Evolutionary conservation across 2,797 vertebrate genomes (phyloP), one percentile per base, ranked within the genome.

Genomic region (Acanthornis magna): DNA sequence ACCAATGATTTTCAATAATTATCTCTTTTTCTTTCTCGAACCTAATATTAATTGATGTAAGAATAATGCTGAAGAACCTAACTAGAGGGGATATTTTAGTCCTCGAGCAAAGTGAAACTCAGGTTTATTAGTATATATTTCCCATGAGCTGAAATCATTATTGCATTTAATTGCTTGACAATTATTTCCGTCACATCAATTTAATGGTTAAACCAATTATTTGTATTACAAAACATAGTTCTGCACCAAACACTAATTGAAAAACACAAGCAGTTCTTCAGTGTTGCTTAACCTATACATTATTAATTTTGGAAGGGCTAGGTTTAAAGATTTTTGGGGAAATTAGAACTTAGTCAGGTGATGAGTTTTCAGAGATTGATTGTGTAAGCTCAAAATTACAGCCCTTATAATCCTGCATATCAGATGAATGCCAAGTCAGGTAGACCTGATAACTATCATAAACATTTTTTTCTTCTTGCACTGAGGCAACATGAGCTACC

Each of bases 171-270:
- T 96, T 97, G 54, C 77, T 68, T 93, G 58, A 91, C 89, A 93
- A 61, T 95, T 96, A 90, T 89, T 89, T 91, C 79, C 94, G 95
- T 94, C 86, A 96, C 75, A 96, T 90, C 92, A 97, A 94, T 97
- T 96, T 96, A 97, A 94, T 82, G 72, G 85, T 97, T 97, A 97
- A 97, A 95, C 80, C 88, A 97, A 97, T 97, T 97, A 96, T 96
- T 97, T 97, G 85, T 96, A 94, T 97, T 97, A 91, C 77, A 91
- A 97, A 97, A 96, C 47, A 94, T 57, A 95, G 88, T 76, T 97
- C 76, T 96, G 67, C 65, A 92, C n/a, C 77, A 91, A 87, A 91
- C 32, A 61, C 66, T 97, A 96, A 97, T 93, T 96, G 94, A 95
- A 97, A 93, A 90, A 55, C 82, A 91, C 62, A 93, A 91, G 60